Percentiles rank a stretch among this genome's conserved stretches.
phyloP scores from a whole-genome alignment of 1,140 invertebrate genomes.

The Eufriesea mexicana region DNA sequence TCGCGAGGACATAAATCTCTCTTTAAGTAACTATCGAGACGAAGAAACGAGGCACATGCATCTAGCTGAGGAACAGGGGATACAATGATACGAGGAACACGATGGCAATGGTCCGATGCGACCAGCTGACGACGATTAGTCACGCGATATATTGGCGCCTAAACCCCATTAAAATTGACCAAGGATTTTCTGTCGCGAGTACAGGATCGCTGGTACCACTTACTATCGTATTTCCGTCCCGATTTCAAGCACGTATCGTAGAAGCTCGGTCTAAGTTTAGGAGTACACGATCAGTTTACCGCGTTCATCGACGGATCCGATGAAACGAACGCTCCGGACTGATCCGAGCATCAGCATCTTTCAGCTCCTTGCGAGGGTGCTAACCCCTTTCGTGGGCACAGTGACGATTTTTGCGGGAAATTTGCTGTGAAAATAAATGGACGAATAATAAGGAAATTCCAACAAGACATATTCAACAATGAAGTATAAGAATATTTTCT shows the following conservation, averaged over 20 bases:
- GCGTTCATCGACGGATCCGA: slow-evolving; percentile 14
- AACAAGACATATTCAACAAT: no score
- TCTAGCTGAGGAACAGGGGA: slow-evolving; percentile 19
- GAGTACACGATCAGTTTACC: slow-evolving; percentile 38
- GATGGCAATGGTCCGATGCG: slow-evolving; percentile 54
- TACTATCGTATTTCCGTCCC: slow-evolving; percentile 67
- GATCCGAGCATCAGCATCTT: no score
- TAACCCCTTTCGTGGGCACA: no score
- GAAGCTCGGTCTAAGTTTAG: slow-evolving; percentile 48
- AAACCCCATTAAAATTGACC: slow-evolving; percentile 69
- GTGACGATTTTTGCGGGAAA: no score
- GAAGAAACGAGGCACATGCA: background rate
- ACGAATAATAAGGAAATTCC: no score
- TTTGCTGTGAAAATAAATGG: no score
- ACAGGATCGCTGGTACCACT: slow-evolving; percentile 38
- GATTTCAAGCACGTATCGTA: slow-evolving; percentile 39
- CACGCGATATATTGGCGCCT: slow-evolving; percentile 70
- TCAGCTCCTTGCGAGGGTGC: no score
- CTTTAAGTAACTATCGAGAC: background rate
- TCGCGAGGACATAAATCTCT: no score
- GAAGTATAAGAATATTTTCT: no score
- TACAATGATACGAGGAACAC: slow-evolving; percentile 40
- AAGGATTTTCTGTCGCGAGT: slow-evolving; percentile 53
- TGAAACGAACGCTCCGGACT: background rate
- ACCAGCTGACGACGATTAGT: slow-evolving; percentile 69